Conservation (phyloP, 2,797 vertebrate genomes). For the Perdix hodgsoniae region DNA sequence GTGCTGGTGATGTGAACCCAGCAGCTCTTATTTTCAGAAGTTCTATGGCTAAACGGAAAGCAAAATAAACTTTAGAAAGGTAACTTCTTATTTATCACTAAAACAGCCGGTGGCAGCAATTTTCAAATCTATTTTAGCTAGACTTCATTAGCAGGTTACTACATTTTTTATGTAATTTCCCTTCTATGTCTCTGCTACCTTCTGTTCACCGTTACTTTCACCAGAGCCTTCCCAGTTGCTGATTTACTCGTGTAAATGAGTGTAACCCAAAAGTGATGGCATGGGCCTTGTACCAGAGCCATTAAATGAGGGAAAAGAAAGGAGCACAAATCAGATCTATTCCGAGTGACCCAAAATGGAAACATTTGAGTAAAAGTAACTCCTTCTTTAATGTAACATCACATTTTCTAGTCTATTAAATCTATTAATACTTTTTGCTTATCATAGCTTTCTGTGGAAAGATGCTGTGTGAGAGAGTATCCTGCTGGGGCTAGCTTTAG, state of each 20-base stretch:
- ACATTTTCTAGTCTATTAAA: background rate
- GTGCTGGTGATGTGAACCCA: background rate
- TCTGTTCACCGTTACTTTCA: background rate
- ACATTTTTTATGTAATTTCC: background rate
- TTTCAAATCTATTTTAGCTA: background rate
- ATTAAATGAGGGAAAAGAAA: no score
- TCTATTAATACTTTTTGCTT: background rate
- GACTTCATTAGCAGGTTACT: background rate
- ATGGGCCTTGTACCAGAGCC: background rate
- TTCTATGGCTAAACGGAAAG: background rate
- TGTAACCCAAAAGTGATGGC: background rate
- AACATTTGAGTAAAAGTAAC: background rate
- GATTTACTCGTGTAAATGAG: background rate
- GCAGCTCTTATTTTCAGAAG: background rate
- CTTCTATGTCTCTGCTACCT: background rate
- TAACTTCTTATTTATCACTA: background rate
- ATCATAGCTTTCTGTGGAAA: background rate
- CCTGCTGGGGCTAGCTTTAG: background rate
- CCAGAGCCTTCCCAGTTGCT: background rate
- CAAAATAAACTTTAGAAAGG: background rate
- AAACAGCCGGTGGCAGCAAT: background rate
- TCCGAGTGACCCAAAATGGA: background rate
- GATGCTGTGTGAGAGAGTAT: background rate
- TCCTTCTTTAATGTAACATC: background rate
- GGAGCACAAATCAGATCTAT: background rate